A percentile compares a stretch with the other conserved stretches of the same genome.
phyloP scores from a whole-genome alignment of 2,888 invertebrate genomes.

The Tridacna gigas region DNA sequence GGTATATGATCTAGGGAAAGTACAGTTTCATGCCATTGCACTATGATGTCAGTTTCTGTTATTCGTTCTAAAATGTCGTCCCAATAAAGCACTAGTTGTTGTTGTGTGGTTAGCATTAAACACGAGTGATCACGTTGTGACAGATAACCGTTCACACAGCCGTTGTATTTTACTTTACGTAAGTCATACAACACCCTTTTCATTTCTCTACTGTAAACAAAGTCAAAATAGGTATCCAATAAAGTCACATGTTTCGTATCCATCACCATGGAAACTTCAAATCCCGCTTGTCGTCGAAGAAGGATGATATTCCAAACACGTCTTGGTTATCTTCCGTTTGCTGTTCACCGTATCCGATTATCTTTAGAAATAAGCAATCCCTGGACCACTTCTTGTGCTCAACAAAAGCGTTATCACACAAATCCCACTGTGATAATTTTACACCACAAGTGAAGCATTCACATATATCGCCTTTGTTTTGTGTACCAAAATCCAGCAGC shows the following conservation, averaged over 20 bases:
- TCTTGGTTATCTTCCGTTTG: neutral
- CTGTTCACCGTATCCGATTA: conserved; percentile 20
- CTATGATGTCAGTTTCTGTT: conserved; percentile 34
- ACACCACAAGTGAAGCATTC: conserved; percentile 30
- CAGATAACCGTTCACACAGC: conserved; percentile 33
- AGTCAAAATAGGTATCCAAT: conserved; percentile 51
- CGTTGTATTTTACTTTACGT: conserved; percentile 34
- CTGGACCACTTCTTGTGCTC: conserved; percentile 30
- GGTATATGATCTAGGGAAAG: conserved; percentile 21
- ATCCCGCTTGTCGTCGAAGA: neutral
- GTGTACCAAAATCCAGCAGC: conserved; percentile 11
- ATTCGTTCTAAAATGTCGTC: conserved; percentile 43
- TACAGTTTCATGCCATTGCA: conserved; percentile 40
- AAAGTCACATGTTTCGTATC: conserved; percentile 39
- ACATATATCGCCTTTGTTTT: conserved; percentile 10
- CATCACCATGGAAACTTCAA: conserved; percentile 27
- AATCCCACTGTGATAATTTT: conserved; percentile 7
- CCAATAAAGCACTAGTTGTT: conserved; percentile 46
- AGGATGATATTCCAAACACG: neutral
- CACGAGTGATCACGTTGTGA: conserved; percentile 49
- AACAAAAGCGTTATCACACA: neutral
- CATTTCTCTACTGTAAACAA: conserved; percentile 52
- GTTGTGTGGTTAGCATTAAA: conserved; percentile 24
- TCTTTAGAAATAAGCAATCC: conserved; percentile 27
- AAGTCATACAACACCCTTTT: conserved; percentile 25